Evolutionary conservation across 37 sponge, comb jelly and placozoan species (phyloP), one percentile per base, ranked within the genome.

Genomic region (Axinella damicornis): DNA sequence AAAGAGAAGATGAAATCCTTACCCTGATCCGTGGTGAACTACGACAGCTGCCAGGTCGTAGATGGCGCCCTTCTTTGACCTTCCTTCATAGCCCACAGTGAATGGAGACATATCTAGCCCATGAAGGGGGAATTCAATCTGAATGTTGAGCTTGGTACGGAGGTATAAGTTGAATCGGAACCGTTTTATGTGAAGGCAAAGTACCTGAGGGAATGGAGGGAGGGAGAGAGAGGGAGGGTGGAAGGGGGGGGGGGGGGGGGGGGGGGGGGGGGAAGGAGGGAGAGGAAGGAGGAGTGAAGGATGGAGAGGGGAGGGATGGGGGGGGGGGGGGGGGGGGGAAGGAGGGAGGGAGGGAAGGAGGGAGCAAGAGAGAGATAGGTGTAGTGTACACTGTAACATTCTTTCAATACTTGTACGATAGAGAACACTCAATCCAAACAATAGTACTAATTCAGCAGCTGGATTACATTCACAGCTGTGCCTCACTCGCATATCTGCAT

Each of bases 11-110:
- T 14, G 5, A 22, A 27, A 6, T 2, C 11, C 79, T 72, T 12
- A 93, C 94, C 94, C 94, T 74, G 94, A 81, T 79, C 94, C 94
- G 65, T 93, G 94, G 74, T 93, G 94, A 5, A 89, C 90, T 0
- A 93, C 88, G 13, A 93, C 86, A 27, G 94, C 86, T 35, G 83
- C 82, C 12, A 93, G 78, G 52, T 93, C 90, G 40, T 93, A 93
- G 33, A 83, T 14, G 2, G 18, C n/a, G 19, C 62, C 74, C 53
- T 52, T 69, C 59, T 53, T 65, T 6, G 65, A 4, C 36, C 31
- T 16, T 28, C 31, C 56, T 5, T 69, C 70, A 39, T 22, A 16
- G 24, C 14, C 46, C 19, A 65, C 59, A 32, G 79, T 78, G 78
- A 76, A 89, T 0, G 77, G 79, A 15, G 60, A n/a, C 80, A 87